A percentile compares a stretch with the other conserved stretches of the same genome.
phyloP scores from a whole-genome alignment of 37 sponge, comb jelly and placozoan genomes.

The Amphimedon queenslandica region DNA sequence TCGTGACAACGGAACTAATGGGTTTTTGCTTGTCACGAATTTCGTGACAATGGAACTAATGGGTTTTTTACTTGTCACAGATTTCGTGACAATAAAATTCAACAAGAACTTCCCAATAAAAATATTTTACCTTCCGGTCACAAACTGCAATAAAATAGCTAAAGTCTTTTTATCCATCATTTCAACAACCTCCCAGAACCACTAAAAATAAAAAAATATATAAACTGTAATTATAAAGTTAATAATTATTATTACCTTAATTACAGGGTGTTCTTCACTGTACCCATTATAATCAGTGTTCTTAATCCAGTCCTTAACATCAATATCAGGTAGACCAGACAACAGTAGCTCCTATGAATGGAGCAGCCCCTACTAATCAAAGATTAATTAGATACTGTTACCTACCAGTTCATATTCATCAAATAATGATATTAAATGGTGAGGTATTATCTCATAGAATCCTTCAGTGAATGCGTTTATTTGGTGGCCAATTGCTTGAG shows the following conservation, averaged over 20 bases:
- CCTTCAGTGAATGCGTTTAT: conserved; percentile 88
- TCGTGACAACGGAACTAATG: too few species aligned
- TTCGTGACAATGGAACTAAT: too few species aligned
- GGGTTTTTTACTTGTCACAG: too few species aligned
- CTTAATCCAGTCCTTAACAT: conserved; percentile 80
- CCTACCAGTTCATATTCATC: conserved; percentile 93
- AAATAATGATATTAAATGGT: conserved; percentile 83
- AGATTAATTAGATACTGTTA: too few species aligned
- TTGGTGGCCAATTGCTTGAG: conserved; percentile 85
- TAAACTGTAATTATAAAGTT: too few species aligned
- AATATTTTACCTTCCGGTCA: conserved; percentile 84
- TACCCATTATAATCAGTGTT: conserved; percentile 87
- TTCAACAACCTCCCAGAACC: conserved; percentile 90
- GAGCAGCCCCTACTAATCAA: background rate
- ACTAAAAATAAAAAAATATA: conserved; percentile 19
- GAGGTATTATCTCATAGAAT: conserved; percentile 90
- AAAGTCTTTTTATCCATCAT: conserved; percentile 51
- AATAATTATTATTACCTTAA: too few species aligned
- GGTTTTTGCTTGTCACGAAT: too few species aligned
- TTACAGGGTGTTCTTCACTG: conserved; percentile 32
- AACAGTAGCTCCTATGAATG: conserved; percentile 81
- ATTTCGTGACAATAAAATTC: too few species aligned
- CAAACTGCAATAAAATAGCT: conserved; percentile 91
- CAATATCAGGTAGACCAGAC: conserved; percentile 90
- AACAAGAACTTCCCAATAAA: too few species aligned